Percentiles rank a stretch among this genome's conserved stretches.
Conservation (phyloP, 2,797 vertebrate genomes). For the Danio aesculapii region DNA sequence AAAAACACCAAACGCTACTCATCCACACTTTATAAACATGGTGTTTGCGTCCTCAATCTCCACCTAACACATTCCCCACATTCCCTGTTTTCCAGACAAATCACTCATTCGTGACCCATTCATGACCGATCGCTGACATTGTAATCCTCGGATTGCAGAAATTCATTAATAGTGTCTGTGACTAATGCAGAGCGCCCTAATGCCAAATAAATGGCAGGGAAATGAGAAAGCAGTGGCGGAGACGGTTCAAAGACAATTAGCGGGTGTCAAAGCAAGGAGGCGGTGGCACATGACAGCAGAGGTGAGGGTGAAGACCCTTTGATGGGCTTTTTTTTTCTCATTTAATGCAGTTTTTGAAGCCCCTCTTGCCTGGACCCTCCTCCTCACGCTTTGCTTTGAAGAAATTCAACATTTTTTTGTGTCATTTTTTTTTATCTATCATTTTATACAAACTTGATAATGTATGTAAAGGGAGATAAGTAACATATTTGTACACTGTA, state of each 20-base stretch:
- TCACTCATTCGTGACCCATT: constrained; percentile 73
- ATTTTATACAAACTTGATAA: not conserved
- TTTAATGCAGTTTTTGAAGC: constrained; percentile 27
- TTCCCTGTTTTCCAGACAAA: constrained; percentile 72
- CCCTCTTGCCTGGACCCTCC: constrained; percentile 21
- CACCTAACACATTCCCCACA: constrained; percentile 72
- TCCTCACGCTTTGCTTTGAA: not conserved
- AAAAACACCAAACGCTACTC: not conserved
- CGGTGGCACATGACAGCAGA: constrained; percentile 54
- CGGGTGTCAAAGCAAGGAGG: constrained; percentile 54
- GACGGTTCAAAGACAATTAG: constrained; percentile 68
- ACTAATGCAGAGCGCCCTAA: constrained; percentile 54
- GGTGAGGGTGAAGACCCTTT: constrained; percentile 54
- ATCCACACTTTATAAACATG: constrained; percentile 62
- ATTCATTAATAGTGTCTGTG: constrained; percentile 52
- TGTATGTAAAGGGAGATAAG: not conserved
- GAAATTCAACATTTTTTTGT: no score
- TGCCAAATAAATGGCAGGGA: constrained; percentile 47
- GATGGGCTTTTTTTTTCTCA: constrained; percentile 46
- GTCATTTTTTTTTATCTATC: not conserved
- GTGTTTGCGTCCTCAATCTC: constrained; percentile 74
- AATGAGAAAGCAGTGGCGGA: constrained; percentile 58
- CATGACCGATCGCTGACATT: constrained; percentile 62
- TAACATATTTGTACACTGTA: no score
- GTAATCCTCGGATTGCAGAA: constrained; percentile 60